Conservation (phyloP, 2,113 vertebrate species). For the Pelecanoides urinatrix region DNA sequence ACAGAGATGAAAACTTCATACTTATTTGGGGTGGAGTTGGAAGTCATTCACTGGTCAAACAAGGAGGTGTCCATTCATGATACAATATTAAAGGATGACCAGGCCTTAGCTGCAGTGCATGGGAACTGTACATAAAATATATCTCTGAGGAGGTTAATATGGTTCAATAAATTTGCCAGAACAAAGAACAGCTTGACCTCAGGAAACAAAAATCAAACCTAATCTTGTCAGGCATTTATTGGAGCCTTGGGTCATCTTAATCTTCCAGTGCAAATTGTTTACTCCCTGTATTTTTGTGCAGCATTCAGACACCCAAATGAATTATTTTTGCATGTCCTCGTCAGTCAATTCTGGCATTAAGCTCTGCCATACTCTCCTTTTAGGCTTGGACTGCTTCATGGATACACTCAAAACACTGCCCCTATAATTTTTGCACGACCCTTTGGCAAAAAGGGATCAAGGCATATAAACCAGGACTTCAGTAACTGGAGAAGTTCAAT, state of each 20-base stretch:
- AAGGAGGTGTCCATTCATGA: background rate
- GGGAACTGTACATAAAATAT: background rate
- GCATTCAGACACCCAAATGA: background rate
- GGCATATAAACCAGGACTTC: background rate
- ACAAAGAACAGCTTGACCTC: background rate
- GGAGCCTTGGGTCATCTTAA: background rate
- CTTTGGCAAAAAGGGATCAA: background rate
- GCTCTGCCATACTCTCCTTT: background rate
- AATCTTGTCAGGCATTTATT: background rate
- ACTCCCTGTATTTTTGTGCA: background rate
- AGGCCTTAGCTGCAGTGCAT: background rate
- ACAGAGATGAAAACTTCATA: background rate
- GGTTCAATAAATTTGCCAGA: background rate
- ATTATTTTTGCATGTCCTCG: background rate
- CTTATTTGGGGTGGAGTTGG: background rate
- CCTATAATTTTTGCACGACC: background rate
- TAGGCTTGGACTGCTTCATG: background rate
- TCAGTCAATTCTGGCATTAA: background rate
- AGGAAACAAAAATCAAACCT: background rate
- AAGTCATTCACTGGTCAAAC: background rate
- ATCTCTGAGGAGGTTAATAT: background rate
- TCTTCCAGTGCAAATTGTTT: background rate
- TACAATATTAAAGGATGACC: background rate
- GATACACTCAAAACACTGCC: background rate
- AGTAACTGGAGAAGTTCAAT: background rate